Evolutionary conservation across 2,888 invertebrate genomes (phyloP).

Genomic region (Patella caerulea): DNA sequence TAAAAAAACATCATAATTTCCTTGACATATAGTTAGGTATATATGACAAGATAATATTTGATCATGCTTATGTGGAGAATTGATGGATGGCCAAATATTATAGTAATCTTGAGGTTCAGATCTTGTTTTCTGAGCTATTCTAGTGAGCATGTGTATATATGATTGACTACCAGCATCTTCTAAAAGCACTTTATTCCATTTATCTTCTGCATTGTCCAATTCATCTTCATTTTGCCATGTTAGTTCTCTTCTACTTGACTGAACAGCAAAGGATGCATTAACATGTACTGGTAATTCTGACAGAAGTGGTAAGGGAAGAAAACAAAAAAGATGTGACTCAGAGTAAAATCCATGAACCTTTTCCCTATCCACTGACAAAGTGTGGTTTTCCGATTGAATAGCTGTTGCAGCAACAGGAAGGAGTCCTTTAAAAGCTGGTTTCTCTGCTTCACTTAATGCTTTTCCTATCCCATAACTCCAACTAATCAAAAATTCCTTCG

Average conservation of each 20-base stretch:
- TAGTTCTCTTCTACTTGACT: slow-evolving; percentile 53
- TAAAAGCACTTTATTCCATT: slow-evolving; percentile 53
- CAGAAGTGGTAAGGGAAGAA: slow-evolving; percentile 61
- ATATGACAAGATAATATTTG: background rate
- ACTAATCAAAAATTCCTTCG: slow-evolving; percentile 35
- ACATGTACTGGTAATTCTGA: slow-evolving; percentile 59
- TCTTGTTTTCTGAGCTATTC: slow-evolving; percentile 24
- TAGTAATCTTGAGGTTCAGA: background rate
- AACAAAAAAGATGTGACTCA: slow-evolving; percentile 59
- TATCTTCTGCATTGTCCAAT: slow-evolving; percentile 34
- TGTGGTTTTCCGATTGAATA: slow-evolving; percentile 36
- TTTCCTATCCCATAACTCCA: slow-evolving; percentile 40
- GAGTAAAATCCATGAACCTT: slow-evolving; percentile 42
- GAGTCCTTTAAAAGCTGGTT: slow-evolving; percentile 24
- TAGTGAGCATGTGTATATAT: slow-evolving; percentile 42
- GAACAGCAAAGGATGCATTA: slow-evolving; percentile 64
- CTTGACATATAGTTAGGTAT: slow-evolving; percentile 2
- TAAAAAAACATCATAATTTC: slow-evolving; percentile 12
- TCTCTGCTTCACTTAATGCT: slow-evolving; percentile 18
- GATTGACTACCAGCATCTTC: slow-evolving; percentile 43
- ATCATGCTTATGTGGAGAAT: background rate
- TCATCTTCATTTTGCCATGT: slow-evolving; percentile 49
- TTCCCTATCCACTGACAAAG: slow-evolving; percentile 10
- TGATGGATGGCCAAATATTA: slow-evolving; percentile 25
- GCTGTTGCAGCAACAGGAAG: slow-evolving; percentile 57